phyloP scores from a whole-genome alignment of 2,113 vertebrate genomes.

The Xenopus laevis region DNA sequence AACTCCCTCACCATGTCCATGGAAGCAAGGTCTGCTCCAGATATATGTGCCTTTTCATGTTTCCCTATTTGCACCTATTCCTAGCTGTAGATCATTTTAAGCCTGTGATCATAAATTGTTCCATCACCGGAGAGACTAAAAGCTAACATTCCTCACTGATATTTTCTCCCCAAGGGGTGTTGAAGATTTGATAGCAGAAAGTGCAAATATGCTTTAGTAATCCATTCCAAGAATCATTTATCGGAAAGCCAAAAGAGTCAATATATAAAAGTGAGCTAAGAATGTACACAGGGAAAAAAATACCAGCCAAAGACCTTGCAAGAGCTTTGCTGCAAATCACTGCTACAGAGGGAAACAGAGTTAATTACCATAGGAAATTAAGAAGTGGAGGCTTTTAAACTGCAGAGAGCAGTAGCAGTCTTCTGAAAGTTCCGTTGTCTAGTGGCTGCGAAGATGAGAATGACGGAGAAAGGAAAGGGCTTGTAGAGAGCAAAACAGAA shows the following conservation, averaged over 20 bases:
- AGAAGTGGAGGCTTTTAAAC: constrained; percentile 85
- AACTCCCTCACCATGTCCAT: constrained; percentile 3
- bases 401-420: constrained; percentile 99
- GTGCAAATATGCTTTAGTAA: constrained; percentile 72
- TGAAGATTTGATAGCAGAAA: constrained; percentile 68
- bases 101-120: constrained; percentile 61
- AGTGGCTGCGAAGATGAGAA: constrained; percentile 63
- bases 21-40: constrained; percentile 26
- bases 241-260: constrained; percentile 65
- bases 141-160: constrained; percentile 61
- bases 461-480: constrained; percentile 59
- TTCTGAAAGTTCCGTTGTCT: constrained; percentile 79
- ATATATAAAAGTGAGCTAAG: constrained; percentile 62
- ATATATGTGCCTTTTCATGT: constrained; percentile 9
- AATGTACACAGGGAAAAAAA: constrained; percentile 65
- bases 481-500: constrained; percentile 60
- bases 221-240: constrained; percentile 67
- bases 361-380: constrained; percentile 78
- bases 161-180: constrained; percentile 58
- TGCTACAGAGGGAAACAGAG: constrained; percentile 70
- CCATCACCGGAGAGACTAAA: constrained; percentile 60
- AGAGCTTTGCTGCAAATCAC: constrained; percentile 64
- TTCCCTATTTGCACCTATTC: constrained; percentile 52
- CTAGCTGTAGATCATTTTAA: constrained; percentile 62
- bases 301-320: constrained; percentile 66